These are phyloP conservation scores for Panthera uncia DNA, from an alignment of 2,113 vertebrate genomes.

Conservation along the genomic window DNA sequence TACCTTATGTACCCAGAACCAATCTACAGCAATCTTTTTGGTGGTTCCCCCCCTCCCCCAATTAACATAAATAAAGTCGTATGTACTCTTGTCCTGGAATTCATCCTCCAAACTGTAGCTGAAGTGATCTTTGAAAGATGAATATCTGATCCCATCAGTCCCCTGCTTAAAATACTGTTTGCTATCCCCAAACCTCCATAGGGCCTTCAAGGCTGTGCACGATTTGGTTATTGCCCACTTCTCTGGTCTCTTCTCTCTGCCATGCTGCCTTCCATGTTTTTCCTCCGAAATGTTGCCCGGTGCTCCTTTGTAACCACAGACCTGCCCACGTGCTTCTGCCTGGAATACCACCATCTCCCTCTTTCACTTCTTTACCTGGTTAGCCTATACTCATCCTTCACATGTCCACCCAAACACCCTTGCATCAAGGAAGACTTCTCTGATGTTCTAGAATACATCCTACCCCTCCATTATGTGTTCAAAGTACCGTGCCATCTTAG, in stretches of 20 bases:
- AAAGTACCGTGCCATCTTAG: background rate
- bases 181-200: background rate
- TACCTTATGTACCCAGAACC: background rate
- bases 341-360: background rate
- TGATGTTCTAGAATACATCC: background rate
- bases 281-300: fast-evolving
- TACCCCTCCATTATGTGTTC: background rate
- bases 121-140: background rate
- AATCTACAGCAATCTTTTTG: background rate
- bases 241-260: background rate
- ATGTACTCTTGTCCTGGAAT: background rate
- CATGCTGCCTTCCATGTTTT: background rate
- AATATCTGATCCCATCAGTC: background rate
- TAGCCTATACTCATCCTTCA: background rate
- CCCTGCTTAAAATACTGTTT: background rate
- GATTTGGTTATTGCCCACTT: background rate
- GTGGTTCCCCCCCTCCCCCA: fast-evolving
- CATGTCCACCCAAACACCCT: background rate
- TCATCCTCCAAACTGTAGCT: background rate
- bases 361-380: background rate
- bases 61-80: background rate
- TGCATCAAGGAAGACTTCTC: background rate
- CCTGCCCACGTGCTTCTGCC: background rate
- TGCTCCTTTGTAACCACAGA: background rate
- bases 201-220: background rate